These are phyloP conservation scores for Spheniscus mendiculus DNA, from an alignment of 2,113 vertebrate species.

Conservation along the genomic window DNA sequence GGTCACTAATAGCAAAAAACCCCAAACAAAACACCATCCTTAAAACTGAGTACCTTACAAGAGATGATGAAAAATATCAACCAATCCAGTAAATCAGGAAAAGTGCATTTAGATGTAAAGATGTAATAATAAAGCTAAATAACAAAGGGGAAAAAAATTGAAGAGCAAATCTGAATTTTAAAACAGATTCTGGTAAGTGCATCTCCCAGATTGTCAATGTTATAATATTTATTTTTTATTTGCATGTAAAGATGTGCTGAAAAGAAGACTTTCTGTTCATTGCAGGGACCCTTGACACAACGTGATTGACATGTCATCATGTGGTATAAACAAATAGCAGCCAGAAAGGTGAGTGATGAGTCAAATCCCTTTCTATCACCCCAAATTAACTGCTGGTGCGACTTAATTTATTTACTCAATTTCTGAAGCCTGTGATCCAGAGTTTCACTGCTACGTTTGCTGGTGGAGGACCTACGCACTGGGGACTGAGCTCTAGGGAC, in stretches of 20 bases:
- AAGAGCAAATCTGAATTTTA: neutral
- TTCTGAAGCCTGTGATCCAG: neutral
- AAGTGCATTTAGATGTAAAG: neutral
- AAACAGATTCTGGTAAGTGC: neutral
- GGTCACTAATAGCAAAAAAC: neutral
- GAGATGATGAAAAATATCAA: neutral
- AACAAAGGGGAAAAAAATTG: neutral
- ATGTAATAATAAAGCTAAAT: neutral
- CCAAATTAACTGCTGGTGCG: neutral
- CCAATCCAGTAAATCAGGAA: neutral
- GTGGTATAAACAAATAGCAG: neutral
- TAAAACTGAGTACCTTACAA: neutral
- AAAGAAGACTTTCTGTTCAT: neutral
- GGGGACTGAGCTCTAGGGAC: neutral
- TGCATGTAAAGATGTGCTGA: neutral
- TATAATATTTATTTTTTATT: neutral
- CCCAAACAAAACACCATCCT: neutral
- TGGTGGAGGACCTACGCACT: neutral
- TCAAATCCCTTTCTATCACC: neutral
- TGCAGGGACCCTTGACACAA: neutral
- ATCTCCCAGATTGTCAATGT: neutral
- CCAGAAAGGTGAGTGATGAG: neutral
- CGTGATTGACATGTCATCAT: neutral
- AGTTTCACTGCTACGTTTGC: neutral
- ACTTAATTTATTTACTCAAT: neutral